A percentile compares a stretch with the other conserved stretches of the same genome.
phyloP scores from a whole-genome alignment of 2,113 vertebrate species.

The Coptodon bakossiorum region DNA sequence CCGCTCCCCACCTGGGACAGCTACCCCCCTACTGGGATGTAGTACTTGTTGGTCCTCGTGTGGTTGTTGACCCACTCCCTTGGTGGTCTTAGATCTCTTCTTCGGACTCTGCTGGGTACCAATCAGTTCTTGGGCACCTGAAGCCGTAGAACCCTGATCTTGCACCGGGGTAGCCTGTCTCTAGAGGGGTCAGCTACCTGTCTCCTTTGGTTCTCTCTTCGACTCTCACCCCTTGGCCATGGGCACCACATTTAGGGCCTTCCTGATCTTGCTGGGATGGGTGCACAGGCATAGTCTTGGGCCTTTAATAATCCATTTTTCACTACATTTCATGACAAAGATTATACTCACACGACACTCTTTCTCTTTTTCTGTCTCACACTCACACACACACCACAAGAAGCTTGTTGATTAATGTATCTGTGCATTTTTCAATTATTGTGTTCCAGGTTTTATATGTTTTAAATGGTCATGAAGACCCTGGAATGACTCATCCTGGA shows the following conservation, averaged over 20 bases:
- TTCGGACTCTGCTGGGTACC: background rate
- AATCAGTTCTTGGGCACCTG: background rate
- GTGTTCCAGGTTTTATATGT: background rate
- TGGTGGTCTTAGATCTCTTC: background rate
- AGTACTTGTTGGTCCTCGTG: background rate
- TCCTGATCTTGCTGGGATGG: background rate
- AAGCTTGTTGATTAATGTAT: background rate
- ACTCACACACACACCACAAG: background rate
- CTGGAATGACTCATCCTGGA: background rate
- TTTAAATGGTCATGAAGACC: background rate
- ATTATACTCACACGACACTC: background rate
- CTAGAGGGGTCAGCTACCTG: background rate
- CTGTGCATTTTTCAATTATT: background rate
- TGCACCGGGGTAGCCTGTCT: background rate
- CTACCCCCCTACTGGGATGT: background rate
- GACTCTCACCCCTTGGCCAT: background rate
- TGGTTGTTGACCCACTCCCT: background rate
- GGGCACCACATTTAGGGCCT: background rate
- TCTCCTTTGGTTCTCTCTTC: background rate
- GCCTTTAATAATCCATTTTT: background rate
- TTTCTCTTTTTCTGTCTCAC: background rate
- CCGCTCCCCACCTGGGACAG: background rate
- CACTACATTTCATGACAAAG: background rate
- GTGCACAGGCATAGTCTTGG: background rate
- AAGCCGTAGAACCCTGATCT: background rate